These are phyloP conservation scores for Drosophila anomalata DNA, from an alignment of 2,888 invertebrate genomes.

Conservation along the genomic window DNA sequence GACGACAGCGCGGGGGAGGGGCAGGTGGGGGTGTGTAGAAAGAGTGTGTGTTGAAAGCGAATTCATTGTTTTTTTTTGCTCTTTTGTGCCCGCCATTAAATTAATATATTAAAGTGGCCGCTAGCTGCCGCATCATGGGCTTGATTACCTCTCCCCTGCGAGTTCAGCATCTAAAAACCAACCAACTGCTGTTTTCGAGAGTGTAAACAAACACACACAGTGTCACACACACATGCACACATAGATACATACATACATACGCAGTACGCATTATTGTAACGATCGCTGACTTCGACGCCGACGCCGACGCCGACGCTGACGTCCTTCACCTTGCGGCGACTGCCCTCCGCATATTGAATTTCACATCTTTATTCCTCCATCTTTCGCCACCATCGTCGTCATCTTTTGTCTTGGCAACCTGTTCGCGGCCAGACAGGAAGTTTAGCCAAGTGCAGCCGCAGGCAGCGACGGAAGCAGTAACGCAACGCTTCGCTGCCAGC, in stretches of 20 bases:
- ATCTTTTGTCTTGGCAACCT: slow-evolving; percentile 55
- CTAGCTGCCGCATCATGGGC: slow-evolving; percentile 35
- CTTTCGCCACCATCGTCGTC: slow-evolving; percentile 47
- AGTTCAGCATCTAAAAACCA: slow-evolving; percentile 48
- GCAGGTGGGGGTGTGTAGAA: background rate
- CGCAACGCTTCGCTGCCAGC: slow-evolving; percentile 33
- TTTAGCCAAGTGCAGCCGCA: slow-evolving; percentile 69
- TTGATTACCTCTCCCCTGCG: slow-evolving; percentile 29
- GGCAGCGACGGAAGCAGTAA: slow-evolving; percentile 57
- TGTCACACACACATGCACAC: slow-evolving; percentile 9
- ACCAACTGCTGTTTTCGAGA: slow-evolving; percentile 72
- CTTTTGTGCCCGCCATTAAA: slow-evolving; percentile 53
- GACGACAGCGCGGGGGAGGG: slow-evolving; percentile 60
- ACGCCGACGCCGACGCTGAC: slow-evolving; percentile 40
- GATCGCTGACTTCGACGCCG: slow-evolving; percentile 7
- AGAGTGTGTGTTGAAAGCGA: slow-evolving; percentile 47
- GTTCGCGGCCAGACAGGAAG: slow-evolving; percentile 74
- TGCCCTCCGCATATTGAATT: slow-evolving; percentile 40
- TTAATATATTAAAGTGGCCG: slow-evolving; percentile 66
- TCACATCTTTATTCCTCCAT: slow-evolving; percentile 50
- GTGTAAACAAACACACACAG: slow-evolving; percentile 66
- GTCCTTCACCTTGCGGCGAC: slow-evolving; percentile 76
- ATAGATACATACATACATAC: no score
- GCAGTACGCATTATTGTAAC: no score
- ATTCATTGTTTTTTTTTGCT: slow-evolving; percentile 24